Base-by-base conservation (phyloP, 2,113 vertebrate species). In the Lycaon pictus region DNA sequence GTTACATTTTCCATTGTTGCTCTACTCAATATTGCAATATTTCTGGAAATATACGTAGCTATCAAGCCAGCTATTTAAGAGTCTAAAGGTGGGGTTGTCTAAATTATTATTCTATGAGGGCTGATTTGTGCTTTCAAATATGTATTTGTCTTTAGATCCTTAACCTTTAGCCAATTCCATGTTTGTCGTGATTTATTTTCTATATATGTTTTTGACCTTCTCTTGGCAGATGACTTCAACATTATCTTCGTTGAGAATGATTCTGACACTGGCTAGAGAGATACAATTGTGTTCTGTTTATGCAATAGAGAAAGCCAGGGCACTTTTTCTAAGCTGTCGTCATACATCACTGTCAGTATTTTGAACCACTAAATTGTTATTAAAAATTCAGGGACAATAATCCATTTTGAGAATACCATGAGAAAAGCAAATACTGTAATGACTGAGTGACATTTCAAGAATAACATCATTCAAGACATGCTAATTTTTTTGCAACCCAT, bases 151-250 rank as follows among this genome's bases (percentile, higher is more conserved):
- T 97, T 98, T 98, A 98, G 98, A 93, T 98, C 89, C 97, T 98
- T 99, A 99, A 98, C 98, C 98, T 99, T 99, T 98, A 98, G 97
- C 90, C 97, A 97, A 93, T 98, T 98, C 97, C 96, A 97, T 98
- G 97, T 0, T 98, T 93, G 96, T 85, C 87, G 83, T 98, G 98
- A 99, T 99, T 99, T 98, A 99, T 99, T 98, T 96, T 95, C 96
- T 97, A 96, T 98, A 95, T 98, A 96, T 98, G 98, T 92, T 98
- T 98, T 98, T 99, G 98, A 99, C 98, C 98, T 99, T 99, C 98
- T 98, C 93, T 96, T 97, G 98, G 97, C 71, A 96, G 90, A 97
- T 98, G 63, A 89, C 95, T 97, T 97, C 96, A 98, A 95, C 92
- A 79, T 98, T 98, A 97, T 92, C 79, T 97, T 98, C 55, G 0